These are phyloP conservation scores for Conus canariensis DNA, from an alignment of 2,888 invertebrate species.

Conservation along the genomic window DNA sequence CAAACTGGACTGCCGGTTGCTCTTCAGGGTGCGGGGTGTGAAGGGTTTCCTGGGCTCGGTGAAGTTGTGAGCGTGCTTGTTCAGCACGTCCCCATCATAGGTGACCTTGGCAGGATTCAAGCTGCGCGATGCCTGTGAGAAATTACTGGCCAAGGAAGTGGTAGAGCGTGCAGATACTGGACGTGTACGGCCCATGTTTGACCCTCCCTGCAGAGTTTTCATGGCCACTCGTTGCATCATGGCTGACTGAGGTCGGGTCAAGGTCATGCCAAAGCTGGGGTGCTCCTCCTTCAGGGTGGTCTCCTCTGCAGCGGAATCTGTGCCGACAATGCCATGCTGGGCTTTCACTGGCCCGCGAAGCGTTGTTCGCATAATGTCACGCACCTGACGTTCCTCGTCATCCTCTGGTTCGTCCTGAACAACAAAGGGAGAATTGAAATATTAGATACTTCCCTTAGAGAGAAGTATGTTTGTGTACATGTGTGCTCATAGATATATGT, in stretches of 20 bases:
- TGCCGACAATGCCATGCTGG: conserved; percentile 35
- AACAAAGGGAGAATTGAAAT: neutral
- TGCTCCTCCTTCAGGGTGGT: conserved; percentile 27
- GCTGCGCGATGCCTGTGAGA: conserved; percentile 49
- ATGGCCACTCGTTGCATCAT: conserved; percentile 25
- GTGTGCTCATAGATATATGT: no score
- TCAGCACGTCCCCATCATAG: conserved; percentile 71
- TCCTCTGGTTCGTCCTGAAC: conserved; percentile 65
- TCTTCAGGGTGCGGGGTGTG: conserved; percentile 75
- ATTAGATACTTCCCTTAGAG: no score
- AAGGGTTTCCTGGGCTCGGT: conserved; percentile 75
- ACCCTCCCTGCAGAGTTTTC: neutral
- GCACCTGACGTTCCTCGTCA: conserved; percentile 67
- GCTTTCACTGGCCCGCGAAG: conserved; percentile 60
- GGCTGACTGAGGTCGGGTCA: conserved; percentile 29
- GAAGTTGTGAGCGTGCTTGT: conserved; percentile 72
- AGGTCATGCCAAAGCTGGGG: neutral
- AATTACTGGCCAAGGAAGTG: conserved; percentile 57
- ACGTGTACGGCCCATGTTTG: conserved; percentile 16
- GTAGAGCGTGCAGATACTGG: conserved; percentile 54
- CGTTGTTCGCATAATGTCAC: conserved; percentile 68
- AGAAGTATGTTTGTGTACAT: neutral
- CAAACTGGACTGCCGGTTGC: conserved; percentile 70
- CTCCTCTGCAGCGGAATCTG: neutral
- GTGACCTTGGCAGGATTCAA: conserved; percentile 56